These are phyloP conservation scores for Heteractis magnifica DNA, from an alignment of 92 coral and sea anemone genomes.

Conservation along the genomic window DNA sequence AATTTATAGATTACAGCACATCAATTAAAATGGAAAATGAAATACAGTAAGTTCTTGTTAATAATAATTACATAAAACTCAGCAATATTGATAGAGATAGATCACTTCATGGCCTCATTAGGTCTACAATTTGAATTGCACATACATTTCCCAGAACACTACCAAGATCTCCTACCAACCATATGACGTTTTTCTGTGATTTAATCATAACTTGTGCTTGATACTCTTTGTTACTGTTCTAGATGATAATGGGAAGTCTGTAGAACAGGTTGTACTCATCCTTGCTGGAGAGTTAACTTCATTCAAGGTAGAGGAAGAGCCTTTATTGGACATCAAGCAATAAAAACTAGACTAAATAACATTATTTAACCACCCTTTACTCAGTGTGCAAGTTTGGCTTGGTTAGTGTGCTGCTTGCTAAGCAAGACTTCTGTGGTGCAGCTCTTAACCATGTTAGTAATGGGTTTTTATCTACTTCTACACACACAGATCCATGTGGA, in stretches of 20 bases:
- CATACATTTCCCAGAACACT: too few species aligned
- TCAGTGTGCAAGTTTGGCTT: neutral
- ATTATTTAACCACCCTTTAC: too few species aligned
- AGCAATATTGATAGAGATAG: neutral
- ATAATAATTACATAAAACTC: neutral
- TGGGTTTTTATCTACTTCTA: neutral
- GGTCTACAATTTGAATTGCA: too few species aligned
- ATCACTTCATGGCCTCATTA: too few species aligned
- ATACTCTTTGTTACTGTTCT: too few species aligned
- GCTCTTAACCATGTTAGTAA: neutral
- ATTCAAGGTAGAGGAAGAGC: conserved; percentile 41
- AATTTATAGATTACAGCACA: conserved; percentile 31
- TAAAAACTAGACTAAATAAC: neutral
- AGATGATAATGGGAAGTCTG: conserved; percentile 1
- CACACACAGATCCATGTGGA: conserved; percentile 34
- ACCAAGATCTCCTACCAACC: too few species aligned
- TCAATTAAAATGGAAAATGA: conserved; percentile 29
- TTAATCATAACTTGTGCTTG: too few species aligned
- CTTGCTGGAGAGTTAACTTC: conserved; percentile 36
- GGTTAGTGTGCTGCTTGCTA: neutral
- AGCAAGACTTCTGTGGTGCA: neutral
- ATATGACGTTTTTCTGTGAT: too few species aligned
- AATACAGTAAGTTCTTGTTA: conserved; percentile 31
- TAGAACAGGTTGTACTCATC: conserved; percentile 13
- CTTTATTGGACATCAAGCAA: neutral